These are phyloP conservation scores for Scotopteryx bipunctaria DNA, from an alignment of 2,888 invertebrate species.

Conservation along the genomic window DNA sequence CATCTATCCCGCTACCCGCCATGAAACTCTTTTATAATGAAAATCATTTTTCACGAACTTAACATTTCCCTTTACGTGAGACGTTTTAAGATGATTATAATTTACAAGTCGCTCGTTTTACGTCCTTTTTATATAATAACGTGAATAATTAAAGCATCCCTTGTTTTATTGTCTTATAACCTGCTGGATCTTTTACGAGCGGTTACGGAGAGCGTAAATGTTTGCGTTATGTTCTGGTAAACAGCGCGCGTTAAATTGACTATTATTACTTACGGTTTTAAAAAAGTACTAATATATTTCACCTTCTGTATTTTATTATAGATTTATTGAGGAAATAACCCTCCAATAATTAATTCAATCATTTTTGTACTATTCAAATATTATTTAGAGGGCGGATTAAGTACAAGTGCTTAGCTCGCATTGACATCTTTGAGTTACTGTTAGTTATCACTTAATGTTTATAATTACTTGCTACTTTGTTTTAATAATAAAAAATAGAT, in stretches of 20 bases:
- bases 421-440: no score
- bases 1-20: not conserved
- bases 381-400: no score
- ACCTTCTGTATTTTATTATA: no score
- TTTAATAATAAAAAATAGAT: no score
- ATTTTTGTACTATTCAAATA: no score
- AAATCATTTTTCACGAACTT: constrained; percentile 9
- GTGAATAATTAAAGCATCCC: constrained; percentile 36
- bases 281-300: no score
- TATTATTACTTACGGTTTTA: constrained; percentile 1
- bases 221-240: constrained; percentile 10
- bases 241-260: constrained; percentile 1
- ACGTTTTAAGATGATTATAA: constrained; percentile 32
- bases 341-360: no score
- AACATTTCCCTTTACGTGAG: constrained; percentile 17
- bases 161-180: constrained; percentile 40
- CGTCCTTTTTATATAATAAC: constrained; percentile 36
- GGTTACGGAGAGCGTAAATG: constrained; percentile 15
- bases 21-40: constrained; percentile 6
- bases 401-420: no score
- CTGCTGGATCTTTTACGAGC: constrained; percentile 30
- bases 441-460: no score
- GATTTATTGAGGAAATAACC: no score
- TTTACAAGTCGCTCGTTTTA: constrained; percentile 31
- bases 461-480: no score